A percentile compares a stretch with the other conserved stretches of the same genome.
Conservation (phyloP, 2,113 vertebrate species). For the Oceanites oceanicus region DNA sequence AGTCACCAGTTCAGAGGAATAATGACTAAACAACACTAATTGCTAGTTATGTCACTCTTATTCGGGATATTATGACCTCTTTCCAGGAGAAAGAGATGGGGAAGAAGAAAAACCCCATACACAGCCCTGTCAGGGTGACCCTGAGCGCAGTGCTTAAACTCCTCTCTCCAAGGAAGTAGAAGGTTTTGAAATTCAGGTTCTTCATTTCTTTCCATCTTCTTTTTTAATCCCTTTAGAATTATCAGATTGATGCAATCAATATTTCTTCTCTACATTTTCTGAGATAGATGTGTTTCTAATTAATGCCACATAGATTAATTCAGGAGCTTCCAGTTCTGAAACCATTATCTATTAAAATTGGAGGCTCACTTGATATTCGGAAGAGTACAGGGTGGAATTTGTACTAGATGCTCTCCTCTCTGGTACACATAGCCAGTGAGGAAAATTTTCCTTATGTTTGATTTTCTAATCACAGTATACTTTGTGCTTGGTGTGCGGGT, state of each 20-base stretch:
- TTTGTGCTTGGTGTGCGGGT: not conserved
- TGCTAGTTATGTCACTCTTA: not conserved
- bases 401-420: not conserved
- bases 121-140: accelerated
- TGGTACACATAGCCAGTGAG: not conserved
- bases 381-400: not conserved
- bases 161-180: not conserved
- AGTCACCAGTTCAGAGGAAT: not conserved
- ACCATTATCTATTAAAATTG: not conserved
- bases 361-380: not conserved
- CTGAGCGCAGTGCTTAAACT: not conserved
- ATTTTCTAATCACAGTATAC: not conserved
- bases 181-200: not conserved
- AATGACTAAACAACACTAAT: not conserved
- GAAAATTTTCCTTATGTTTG: not conserved
- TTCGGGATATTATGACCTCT: not conserved
- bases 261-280: not conserved
- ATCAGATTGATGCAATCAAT: not conserved
- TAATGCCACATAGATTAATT: not conserved
- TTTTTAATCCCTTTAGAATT: not conserved
- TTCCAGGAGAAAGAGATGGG: not conserved
- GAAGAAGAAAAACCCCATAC: not conserved
- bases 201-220: not conserved
- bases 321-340: not conserved
- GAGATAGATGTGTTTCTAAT: not conserved